phyloP scores from a whole-genome alignment of 92 coral and sea anemone species.

The Porites divaricata region DNA sequence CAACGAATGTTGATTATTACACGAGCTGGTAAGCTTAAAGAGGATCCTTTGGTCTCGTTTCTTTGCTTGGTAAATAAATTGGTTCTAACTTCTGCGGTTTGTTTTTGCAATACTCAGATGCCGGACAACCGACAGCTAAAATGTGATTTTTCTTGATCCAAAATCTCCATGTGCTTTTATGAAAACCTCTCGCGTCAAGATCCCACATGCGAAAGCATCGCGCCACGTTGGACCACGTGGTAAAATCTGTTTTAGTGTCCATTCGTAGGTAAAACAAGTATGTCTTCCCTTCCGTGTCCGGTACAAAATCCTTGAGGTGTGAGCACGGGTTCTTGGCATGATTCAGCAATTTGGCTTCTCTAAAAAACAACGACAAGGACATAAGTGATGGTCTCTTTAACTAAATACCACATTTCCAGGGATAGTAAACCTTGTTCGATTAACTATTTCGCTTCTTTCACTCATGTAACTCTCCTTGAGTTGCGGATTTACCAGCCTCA shows the following conservation, averaged over 20 bases:
- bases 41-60: slow-evolving; percentile 55
- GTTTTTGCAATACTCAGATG: slow-evolving; percentile 69
- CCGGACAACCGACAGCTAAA: slow-evolving; percentile 78
- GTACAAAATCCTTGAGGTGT: slow-evolving; percentile 66
- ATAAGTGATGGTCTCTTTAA: too few species aligned
- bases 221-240: slow-evolving; percentile 78
- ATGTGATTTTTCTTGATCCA: slow-evolving; percentile 83
- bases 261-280: slow-evolving; percentile 72
- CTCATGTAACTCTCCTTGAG: too few species aligned
- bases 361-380: not conserved
- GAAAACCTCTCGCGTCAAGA: slow-evolving; percentile 75
- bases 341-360: slow-evolving; percentile 65
- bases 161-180: slow-evolving; percentile 78
- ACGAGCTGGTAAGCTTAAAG: not conserved
- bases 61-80: slow-evolving; percentile 48
- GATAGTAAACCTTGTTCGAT: too few species aligned
- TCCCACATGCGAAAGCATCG: slow-evolving; percentile 86
- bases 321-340: slow-evolving; percentile 79
- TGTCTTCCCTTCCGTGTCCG: slow-evolving; percentile 58
- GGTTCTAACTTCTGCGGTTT: slow-evolving; percentile 59
- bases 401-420: not conserved
- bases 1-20: not conserved
- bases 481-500: too few species aligned
- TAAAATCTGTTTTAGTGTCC: slow-evolving; percentile 54
- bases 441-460: too few species aligned